Conservation (phyloP, 1,140 invertebrate genomes). For the Ceratina japonica region DNA sequence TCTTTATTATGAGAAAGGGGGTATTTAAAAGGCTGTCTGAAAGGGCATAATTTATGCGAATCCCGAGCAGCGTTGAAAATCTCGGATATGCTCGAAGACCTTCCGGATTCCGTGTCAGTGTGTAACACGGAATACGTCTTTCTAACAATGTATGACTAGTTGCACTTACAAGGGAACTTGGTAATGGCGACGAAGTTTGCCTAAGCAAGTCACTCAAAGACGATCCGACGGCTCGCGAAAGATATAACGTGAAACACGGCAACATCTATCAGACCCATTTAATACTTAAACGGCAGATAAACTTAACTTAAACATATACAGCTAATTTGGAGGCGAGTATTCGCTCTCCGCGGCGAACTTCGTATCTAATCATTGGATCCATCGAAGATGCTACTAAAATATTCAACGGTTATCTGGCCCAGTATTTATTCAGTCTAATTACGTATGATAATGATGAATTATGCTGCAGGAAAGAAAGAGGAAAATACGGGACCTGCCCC, state of each 20-base stretch:
- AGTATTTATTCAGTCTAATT: too few species aligned
- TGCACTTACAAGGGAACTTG: conserved; percentile 25
- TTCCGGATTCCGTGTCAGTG: neutral
- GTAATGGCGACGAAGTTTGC: conserved; percentile 31
- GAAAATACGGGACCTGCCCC: too few species aligned
- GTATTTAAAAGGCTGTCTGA: too few species aligned
- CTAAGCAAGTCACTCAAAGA: conserved; percentile 18
- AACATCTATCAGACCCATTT: conserved; percentile 6
- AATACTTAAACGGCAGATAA: neutral
- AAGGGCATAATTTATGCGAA: too few species aligned
- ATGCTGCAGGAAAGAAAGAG: too few species aligned
- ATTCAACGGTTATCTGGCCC: too few species aligned
- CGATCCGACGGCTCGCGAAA: conserved; percentile 28
- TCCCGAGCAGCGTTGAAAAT: too few species aligned
- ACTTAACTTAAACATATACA: neutral
- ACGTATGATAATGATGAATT: too few species aligned
- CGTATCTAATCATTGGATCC: too few species aligned
- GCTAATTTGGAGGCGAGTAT: too few species aligned
- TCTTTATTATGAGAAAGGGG: too few species aligned
- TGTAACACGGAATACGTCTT: neutral
- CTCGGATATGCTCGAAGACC: neutral
- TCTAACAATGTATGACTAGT: conserved; percentile 34
- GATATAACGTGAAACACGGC: conserved; percentile 3
- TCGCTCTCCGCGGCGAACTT: neutral
- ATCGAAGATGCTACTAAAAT: too few species aligned